Evolutionary conservation across 2,888 invertebrate species (phyloP).

Genomic region (Dichetophora obliterata): DNA sequence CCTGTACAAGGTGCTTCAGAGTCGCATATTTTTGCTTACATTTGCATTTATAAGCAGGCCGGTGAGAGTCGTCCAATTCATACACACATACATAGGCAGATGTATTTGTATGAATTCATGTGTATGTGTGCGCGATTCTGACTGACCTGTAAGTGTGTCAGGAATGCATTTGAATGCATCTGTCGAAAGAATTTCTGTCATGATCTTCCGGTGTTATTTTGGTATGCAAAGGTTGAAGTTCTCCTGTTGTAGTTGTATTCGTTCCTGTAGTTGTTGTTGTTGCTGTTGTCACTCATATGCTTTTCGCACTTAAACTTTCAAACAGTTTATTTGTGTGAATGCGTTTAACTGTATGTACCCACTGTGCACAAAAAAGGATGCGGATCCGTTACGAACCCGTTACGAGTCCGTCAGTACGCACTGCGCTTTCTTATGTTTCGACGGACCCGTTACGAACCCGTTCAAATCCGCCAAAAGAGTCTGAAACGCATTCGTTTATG

Average conservation of each 20-base stretch:
- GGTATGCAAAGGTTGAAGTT: not conserved
- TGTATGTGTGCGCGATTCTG: not conserved
- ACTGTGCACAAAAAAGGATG: too few relatives aligned
- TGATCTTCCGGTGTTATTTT: constrained; percentile 5
- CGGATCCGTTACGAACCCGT: too few relatives aligned
- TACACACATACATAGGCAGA: not conserved
- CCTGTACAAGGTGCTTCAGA: not conserved
- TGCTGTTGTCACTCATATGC: constrained; percentile 3
- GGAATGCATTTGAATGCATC: constrained; percentile 13
- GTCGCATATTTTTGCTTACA: too few relatives aligned
- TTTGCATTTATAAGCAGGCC: not conserved
- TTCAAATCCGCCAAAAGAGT: too few relatives aligned
- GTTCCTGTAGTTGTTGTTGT: too few relatives aligned
- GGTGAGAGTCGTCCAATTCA: not conserved
- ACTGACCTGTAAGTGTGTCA: not conserved
- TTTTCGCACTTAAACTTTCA: not conserved
- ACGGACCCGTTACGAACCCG: too few relatives aligned
- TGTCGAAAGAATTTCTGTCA: constrained; percentile 20
- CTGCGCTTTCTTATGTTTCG: too few relatives aligned
- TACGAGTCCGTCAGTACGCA: too few relatives aligned
- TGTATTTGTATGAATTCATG: not conserved
- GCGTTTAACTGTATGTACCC: not conserved
- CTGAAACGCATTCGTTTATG: too few relatives aligned
- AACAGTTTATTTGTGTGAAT: constrained; percentile 11
- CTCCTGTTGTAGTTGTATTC: too few relatives aligned